These are phyloP conservation scores for Amaurobius ferox DNA, from an alignment of 2,888 invertebrate genomes.

Conservation along the genomic window DNA sequence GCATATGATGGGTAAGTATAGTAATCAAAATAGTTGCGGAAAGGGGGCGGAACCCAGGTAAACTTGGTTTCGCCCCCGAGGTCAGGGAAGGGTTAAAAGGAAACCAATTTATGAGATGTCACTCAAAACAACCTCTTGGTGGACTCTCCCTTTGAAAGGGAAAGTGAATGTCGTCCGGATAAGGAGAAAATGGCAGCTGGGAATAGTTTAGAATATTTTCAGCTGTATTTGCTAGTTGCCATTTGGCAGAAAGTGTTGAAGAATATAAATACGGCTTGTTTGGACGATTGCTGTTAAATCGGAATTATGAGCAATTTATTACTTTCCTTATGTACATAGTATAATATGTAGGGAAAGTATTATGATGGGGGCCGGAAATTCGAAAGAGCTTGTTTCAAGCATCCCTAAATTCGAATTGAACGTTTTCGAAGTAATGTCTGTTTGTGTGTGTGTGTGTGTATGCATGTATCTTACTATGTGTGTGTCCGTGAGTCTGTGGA, in stretches of 20 bases:
- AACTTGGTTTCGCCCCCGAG: not conserved
- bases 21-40: conserved; percentile 9
- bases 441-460: no score
- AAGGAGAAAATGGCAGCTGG: not conserved
- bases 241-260: not conserved
- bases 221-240: not conserved
- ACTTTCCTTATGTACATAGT: no score
- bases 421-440: no score
- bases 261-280: no score
- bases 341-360: no score
- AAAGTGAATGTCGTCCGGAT: not conserved
- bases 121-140: not conserved
- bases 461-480: no score
- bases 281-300: no score
- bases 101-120: conserved; percentile 8
- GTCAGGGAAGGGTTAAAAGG: not conserved
- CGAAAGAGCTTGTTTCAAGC: no score
- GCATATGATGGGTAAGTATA: not conserved
- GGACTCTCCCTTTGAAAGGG: not conserved
- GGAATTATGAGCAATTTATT: no score
- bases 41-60: conserved; percentile 8
- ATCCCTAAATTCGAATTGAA: no score
- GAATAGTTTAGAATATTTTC: not conserved
- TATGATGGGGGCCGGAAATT: no score
- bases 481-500: no score